Base-by-base conservation (phyloP, 2,888 invertebrate genomes). In the Scrobipalpa costella region DNA sequence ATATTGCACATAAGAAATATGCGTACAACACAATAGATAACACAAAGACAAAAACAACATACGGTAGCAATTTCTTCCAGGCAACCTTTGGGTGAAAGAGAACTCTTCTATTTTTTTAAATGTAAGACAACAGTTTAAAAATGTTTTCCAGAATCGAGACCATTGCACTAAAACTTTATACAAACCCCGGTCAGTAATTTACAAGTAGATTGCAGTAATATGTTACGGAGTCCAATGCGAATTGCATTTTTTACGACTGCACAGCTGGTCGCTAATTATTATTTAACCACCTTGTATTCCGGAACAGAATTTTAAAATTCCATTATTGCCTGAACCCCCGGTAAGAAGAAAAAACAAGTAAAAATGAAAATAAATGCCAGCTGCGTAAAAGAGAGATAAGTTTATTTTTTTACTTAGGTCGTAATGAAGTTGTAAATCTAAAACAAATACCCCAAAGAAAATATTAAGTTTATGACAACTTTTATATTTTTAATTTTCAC, bases 181-280 rank as follows among this genome's bases (percentile, higher is more conserved):
- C n/a, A 44, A 44, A 44, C n/a, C 44, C 44, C 3, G 44, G 44
- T 44, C 15, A n/a, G 44, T 2, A 44, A 44, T 44, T 44, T 44
- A 44, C 44, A 44, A 44, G 15, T 7, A 44, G 44, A 44, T 15
- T 15, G 44, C 44, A 3, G 44, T n/a, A 15, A 15, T 44, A n/a
- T 44, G 44, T 44, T 44, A 44, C 44, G 15, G n/a, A n/a, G 44
- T 6, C 3, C n/a, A 44, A 44, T 15, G 15, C 44, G n/a, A 44
- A 44, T 44, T 44, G 44, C 44, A 44, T 44, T 44, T 44, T 44
- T 44, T 15, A n/a, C 44, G 44, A 44, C n/a, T 44, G 44, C 44
- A n/a, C 44, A 44, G 44, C 44, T 44, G 44, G 44, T 15, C n/a
- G 44, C n/a, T 44, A 44, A 44, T 44, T 44, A 44, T 6, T 44